Evolutionary conservation across 2,797 vertebrate species (phyloP).

Genomic region (Basileuterus tristriatus): DNA sequence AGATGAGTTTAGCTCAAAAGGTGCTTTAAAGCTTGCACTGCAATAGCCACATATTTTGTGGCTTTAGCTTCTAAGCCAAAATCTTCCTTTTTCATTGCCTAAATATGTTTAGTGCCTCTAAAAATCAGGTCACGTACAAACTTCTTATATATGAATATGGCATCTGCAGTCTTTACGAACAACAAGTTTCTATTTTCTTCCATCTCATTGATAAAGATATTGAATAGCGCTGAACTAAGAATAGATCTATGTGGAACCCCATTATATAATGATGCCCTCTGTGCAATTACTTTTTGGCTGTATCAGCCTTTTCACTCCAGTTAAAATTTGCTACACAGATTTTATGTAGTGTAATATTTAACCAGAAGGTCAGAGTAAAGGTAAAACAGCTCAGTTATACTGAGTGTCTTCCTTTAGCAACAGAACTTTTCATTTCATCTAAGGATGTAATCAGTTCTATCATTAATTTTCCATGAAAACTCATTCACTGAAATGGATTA

Average conservation of each 20-base stretch:
- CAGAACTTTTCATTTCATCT: conserved; percentile 31
- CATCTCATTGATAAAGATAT: conserved; percentile 70
- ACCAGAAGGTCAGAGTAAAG: conserved; percentile 51
- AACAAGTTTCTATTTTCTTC: conserved; percentile 72
- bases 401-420: background rate
- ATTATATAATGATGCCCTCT: conserved; percentile 61
- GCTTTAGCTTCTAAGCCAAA: conserved; percentile 45
- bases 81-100: conserved; percentile 48
- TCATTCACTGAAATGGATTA: conserved; percentile 24
- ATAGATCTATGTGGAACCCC: conserved; percentile 66
- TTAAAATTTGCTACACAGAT: conserved; percentile 40
- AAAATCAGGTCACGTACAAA: conserved; percentile 70
- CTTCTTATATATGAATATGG: conserved; percentile 69
- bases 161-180: conserved; percentile 69
- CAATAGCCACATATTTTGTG: conserved; percentile 14
- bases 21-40: conserved; percentile 28
- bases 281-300: conserved; percentile 60
- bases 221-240: conserved; percentile 64
- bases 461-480: conserved; percentile 29
- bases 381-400: conserved; percentile 27
- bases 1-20: conserved; percentile 10
- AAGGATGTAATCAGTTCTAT: conserved; percentile 24
- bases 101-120: conserved; percentile 27
- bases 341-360: conserved; percentile 45
- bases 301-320: conserved; percentile 31